A percentile compares a stretch with the other conserved stretches of the same genome.
These are phyloP conservation scores for Zosterops hypoxanthus DNA, from an alignment of 2,113 vertebrate genomes.

Conservation along the genomic window DNA sequence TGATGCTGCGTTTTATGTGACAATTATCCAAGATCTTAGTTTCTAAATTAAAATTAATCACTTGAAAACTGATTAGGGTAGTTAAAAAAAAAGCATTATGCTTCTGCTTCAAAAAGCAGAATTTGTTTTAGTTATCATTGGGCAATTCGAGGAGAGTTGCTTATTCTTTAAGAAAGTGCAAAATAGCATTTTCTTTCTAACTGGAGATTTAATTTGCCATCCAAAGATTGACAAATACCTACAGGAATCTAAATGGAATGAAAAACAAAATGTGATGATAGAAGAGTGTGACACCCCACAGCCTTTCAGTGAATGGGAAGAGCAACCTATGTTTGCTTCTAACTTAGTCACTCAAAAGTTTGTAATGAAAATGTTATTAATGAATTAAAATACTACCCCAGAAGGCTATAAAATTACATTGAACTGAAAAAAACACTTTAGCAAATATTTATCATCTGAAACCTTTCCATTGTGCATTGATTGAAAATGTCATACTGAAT, in stretches of 20 bases:
- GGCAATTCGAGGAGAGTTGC: background rate
- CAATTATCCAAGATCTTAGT: background rate
- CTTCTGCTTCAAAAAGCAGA: background rate
- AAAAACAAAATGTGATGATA: background rate
- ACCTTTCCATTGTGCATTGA: background rate
- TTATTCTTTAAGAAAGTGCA: background rate
- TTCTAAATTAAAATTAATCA: constrained; percentile 28
- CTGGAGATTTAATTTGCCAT: background rate
- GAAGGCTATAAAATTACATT: background rate
- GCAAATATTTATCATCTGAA: background rate
- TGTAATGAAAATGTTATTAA: background rate
- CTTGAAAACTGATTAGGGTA: background rate
- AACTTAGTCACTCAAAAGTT: background rate
- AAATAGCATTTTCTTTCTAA: background rate
- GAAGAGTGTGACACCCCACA: background rate
- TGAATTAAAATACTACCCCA: background rate
- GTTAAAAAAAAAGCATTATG: background rate
- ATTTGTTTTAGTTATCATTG: background rate
- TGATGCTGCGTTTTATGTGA: background rate
- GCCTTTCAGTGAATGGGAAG: background rate
- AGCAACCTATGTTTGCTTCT: background rate
- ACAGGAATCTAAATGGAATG: background rate
- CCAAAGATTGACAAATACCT: background rate
- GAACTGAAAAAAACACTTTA: background rate
- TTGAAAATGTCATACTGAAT: background rate